phyloP scores from a whole-genome alignment of 2,113 vertebrate genomes.

The Microcebus griseorufus region DNA sequence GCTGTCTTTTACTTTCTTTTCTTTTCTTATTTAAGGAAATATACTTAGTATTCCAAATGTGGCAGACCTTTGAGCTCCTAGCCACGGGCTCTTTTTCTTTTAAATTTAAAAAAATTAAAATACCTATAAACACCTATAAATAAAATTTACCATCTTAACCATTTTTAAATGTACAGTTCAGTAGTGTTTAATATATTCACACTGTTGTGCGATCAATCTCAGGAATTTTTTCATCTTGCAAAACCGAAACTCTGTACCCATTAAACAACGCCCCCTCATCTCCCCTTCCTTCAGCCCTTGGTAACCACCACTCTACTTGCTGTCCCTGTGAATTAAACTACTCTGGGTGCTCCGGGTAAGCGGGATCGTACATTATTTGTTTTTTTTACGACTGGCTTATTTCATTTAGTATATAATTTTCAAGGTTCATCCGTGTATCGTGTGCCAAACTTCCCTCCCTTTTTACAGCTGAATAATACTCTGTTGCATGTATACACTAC shows the following conservation, averaged over 20 bases:
- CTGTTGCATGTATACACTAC: fast-evolving
- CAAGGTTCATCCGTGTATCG: background rate
- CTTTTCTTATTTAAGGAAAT: background rate
- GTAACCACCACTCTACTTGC: background rate
- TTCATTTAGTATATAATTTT: background rate
- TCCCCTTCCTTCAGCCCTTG: background rate
- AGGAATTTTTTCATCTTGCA: background rate
- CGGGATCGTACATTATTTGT: background rate
- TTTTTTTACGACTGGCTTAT: background rate
- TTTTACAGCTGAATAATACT: background rate
- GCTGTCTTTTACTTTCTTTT: background rate
- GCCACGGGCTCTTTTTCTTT: background rate
- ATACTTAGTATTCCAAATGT: background rate
- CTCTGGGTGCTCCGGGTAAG: background rate
- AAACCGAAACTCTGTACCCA: background rate
- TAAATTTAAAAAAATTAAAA: too few species aligned
- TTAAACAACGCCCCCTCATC: background rate
- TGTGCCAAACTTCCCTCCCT: background rate
- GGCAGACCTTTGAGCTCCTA: background rate
- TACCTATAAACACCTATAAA: background rate
- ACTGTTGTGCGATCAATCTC: background rate
- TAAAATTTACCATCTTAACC: background rate
- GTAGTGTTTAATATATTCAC: background rate
- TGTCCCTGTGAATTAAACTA: background rate
- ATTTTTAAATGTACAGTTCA: background rate